phyloP scores from a whole-genome alignment of 1,140 invertebrate genomes.

The Meloidogyne hapla region DNA sequence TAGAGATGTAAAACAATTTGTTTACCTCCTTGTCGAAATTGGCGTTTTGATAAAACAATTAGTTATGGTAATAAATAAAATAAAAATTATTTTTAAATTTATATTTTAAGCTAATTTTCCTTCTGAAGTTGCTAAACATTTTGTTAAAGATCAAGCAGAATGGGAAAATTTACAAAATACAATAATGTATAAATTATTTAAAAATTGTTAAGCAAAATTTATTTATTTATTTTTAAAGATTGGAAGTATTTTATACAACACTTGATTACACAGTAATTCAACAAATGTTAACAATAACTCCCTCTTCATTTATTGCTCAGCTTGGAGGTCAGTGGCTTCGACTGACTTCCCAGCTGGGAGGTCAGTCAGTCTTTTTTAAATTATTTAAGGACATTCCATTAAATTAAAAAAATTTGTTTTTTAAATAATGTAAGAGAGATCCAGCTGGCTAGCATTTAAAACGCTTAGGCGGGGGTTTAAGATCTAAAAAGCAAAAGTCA shows the following conservation, averaged over 20 bases:
- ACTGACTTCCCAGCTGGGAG: neutral
- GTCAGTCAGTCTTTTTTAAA: neutral
- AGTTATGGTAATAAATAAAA: constrained; percentile 38
- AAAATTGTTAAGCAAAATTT: neutral
- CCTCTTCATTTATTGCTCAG: constrained; percentile 51
- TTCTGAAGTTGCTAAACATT: constrained; percentile 37
- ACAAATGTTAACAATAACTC: constrained; percentile 50
- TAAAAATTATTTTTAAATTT: neutral
- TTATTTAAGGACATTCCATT: too few species aligned
- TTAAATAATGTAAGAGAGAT: too few species aligned
- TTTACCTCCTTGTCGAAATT: constrained; percentile 49
- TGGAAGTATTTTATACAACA: constrained; percentile 50
- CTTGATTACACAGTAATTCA: constrained; percentile 54
- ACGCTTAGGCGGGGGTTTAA: too few species aligned
- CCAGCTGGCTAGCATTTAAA: too few species aligned
- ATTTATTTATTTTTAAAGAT: constrained; percentile 17
- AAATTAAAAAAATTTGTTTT: too few species aligned
- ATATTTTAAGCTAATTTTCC: constrained; percentile 43
- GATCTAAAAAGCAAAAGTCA: too few species aligned
- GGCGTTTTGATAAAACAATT: constrained; percentile 50
- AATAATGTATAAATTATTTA: neutral
- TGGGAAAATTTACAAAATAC: constrained; percentile 43
- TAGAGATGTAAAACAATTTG: constrained; percentile 48
- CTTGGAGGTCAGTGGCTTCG: constrained; percentile 45
- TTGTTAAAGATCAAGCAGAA: constrained; percentile 41